Evolutionary conservation across 1,140 invertebrate species (phyloP).

Genomic region (Drosophila pseudoobscura): DNA sequence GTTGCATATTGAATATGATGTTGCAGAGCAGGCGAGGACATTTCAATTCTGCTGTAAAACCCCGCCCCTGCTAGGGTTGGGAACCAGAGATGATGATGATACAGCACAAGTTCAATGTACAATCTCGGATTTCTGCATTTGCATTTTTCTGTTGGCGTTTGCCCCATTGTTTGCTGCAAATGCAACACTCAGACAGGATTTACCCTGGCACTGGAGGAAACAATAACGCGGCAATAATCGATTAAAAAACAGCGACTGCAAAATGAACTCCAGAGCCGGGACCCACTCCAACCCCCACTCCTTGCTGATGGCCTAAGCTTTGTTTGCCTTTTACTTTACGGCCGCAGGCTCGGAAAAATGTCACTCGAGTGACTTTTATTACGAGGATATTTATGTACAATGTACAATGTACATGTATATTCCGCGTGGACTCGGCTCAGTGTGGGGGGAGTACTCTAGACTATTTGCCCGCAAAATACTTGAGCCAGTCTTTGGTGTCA

Average conservation of each 20-base stretch:
- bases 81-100: constrained; percentile 44
- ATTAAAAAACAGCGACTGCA: constrained; percentile 73
- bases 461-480: constrained; percentile 79
- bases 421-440: too few species aligned
- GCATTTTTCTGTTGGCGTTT: constrained; percentile 37
- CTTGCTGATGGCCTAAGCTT: constrained; percentile 35
- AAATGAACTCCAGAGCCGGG: constrained; percentile 40
- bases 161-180: constrained; percentile 49
- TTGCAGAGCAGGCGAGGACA: constrained; percentile 45
- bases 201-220: constrained; percentile 32
- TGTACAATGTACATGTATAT: not conserved
- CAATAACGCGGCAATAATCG: constrained; percentile 71
- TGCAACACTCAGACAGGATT: constrained; percentile 80
- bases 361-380: constrained; percentile 80
- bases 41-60: constrained; percentile 51
- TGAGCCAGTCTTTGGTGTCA: constrained; percentile 74
- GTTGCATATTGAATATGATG: constrained; percentile 68
- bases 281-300: not conserved
- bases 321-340: constrained; percentile 72
- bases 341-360: constrained; percentile 75
- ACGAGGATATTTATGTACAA: constrained; percentile 32
- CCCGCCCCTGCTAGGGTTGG: not conserved
- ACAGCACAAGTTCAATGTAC: constrained; percentile 74
- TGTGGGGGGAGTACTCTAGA: constrained; percentile 22
- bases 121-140: constrained; percentile 49